phyloP scores from a whole-genome alignment of 2,888 invertebrate genomes.

The Drosophila demipolita region DNA sequence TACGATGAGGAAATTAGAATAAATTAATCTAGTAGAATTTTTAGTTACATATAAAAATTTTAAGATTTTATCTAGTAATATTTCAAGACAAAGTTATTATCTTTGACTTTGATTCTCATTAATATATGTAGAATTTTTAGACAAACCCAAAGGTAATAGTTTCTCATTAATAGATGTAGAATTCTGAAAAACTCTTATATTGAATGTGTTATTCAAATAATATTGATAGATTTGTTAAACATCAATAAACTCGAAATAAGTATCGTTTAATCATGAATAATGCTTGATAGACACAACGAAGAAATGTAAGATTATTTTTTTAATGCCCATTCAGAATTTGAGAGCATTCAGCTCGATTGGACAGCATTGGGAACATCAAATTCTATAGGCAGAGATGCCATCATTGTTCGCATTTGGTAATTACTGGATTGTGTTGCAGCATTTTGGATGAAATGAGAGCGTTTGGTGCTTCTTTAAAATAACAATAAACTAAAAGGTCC shows the following conservation, averaged over 20 bases:
- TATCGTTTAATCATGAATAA: neutral
- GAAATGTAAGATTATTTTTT: constrained; percentile 1
- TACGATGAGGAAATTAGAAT: too few relatives aligned
- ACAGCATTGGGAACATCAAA: constrained; percentile 13
- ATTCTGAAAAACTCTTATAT: too few relatives aligned
- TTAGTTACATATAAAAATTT: neutral
- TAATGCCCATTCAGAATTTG: neutral
- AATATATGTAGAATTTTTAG: too few relatives aligned
- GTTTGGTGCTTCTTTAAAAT: constrained; percentile 50
- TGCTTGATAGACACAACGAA: neutral
- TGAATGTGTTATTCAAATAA: neutral
- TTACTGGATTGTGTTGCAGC: constrained; percentile 33
- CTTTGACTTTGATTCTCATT: too few relatives aligned
- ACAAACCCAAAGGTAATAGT: too few relatives aligned
- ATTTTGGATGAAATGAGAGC: constrained; percentile 16
- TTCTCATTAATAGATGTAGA: too few relatives aligned
- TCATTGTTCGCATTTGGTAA: constrained; percentile 47
- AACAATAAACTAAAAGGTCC: constrained; percentile 79
- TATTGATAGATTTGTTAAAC: neutral
- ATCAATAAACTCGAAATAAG: neutral
- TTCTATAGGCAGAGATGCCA: constrained; percentile 4
- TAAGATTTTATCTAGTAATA: too few relatives aligned
- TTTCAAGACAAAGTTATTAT: too few relatives aligned
- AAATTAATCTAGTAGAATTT: neutral
- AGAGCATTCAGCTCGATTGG: constrained; percentile 28